Conservation (phyloP, 2,113 vertebrate genomes). For the Varanus komodoensis region DNA sequence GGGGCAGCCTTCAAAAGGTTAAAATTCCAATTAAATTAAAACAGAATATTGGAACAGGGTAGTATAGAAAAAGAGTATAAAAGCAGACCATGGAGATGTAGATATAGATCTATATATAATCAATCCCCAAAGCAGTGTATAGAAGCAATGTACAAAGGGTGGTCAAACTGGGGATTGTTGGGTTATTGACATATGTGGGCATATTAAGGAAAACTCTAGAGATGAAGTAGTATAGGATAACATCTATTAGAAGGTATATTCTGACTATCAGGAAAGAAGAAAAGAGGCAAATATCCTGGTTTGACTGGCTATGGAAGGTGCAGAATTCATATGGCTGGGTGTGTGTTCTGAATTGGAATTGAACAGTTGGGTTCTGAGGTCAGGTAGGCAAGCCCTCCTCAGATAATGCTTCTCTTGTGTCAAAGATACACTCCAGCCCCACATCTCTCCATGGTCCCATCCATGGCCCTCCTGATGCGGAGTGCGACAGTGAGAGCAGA, state of each 20-base stretch:
- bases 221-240: no score
- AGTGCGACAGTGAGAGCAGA: no score
- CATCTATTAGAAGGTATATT: neutral
- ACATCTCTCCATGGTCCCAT: no score
- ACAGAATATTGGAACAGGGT: neutral
- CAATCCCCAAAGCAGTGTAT: neutral
- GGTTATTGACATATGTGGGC: neutral
- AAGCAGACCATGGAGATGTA: neutral
- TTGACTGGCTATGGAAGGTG: neutral
- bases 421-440: no score
- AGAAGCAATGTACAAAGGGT: no score
- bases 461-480: no score
- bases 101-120: neutral
- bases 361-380: neutral
- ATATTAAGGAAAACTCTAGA: neutral
- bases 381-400: neutral
- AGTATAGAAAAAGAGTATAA: neutral
- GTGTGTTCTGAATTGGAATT: neutral
- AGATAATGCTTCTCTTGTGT: no score
- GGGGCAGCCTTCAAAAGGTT: no score
- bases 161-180: no score
- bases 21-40: no score
- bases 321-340: neutral
- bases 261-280: neutral
- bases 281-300: neutral